Evolutionary conservation across 2,113 vertebrate species (phyloP), one percentile per base, ranked within the genome.

Genomic region (Pholis gunnellus): DNA sequence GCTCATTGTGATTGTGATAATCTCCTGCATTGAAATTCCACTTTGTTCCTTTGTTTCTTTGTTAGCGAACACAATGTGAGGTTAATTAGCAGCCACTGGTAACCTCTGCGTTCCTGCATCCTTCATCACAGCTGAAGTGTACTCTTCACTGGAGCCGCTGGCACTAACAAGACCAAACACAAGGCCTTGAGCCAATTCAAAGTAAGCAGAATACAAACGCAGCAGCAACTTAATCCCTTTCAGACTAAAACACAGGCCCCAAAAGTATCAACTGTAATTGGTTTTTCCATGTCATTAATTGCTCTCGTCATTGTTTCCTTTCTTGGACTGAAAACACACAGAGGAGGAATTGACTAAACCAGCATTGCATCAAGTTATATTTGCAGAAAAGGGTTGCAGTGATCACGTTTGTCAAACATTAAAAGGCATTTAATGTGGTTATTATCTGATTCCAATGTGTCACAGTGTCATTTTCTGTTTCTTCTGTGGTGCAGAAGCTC

Each of bases 1-100:
- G 89, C 90, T 93, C 94, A 93, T 96, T 95, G 94, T 95, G 91
- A 92, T 94, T 91, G 92, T 94, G 92, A 94, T 96, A 95, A 96
- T 95, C 95, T 95, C 89, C 90, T 78, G 85, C 93, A 95, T 96
- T 96, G 91, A 94, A 93, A 94, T 95, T 93, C 91, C 84, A 95
- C 95, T 96, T 96, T 96, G 95, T 95, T 95, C 94, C 90, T 94
- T 95, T 95, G 95, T 96, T 86, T 95, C 94, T 95, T 96, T 96
- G 95, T 96, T 84, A 87, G 91, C 4, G 74, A 76, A 87, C 93
- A 95, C 95, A 96, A 95, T 96, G 93, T 52, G 88, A 92, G 95
- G 95, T 95, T 96, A 96, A 96, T 96, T 96, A 96, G 95, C 94
- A 95, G 94, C 95, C 91, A 94, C 92, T 92, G 93, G 90, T 95